Conservation (phyloP, 2,797 vertebrate species). For the Lateolabrax maculatus region DNA sequence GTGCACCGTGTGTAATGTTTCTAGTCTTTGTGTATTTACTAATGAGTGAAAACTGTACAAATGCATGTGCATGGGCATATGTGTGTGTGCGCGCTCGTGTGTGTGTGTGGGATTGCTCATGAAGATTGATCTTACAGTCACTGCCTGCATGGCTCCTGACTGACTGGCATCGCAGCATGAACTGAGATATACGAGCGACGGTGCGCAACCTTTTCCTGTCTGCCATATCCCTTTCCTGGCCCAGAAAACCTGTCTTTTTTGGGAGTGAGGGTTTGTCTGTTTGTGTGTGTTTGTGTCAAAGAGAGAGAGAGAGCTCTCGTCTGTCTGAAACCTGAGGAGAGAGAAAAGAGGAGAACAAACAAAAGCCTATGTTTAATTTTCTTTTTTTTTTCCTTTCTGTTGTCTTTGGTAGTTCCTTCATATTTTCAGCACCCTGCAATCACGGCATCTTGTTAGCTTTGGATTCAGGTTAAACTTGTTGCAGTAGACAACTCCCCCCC, state of each 20-base stretch:
- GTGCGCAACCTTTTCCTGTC: conserved; percentile 23
- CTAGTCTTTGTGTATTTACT: conserved; percentile 27
- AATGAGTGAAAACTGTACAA: not conserved
- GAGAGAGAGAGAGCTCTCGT: conserved; percentile 19
- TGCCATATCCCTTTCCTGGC: conserved; percentile 7
- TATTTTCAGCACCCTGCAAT: conserved; percentile 88
- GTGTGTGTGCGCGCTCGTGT: conserved; percentile 15
- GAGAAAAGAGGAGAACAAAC: conserved; percentile 56
- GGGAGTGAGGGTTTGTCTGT: not conserved
- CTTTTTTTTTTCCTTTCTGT: conserved; percentile 56
- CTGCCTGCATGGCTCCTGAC: conserved; percentile 10
- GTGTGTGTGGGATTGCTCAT: not conserved
- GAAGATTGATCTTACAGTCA: not conserved
- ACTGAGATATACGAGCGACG: conserved; percentile 10
- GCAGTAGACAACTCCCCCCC: conserved; percentile 69
- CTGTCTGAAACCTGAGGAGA: conserved; percentile 72
- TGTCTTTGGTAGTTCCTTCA: conserved; percentile 82
- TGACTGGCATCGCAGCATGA: conserved; percentile 27
- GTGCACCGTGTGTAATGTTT: not conserved
- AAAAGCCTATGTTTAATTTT: conserved; percentile 81
- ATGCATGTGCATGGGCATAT: conserved; percentile 1
- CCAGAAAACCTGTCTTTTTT: conserved; percentile 12
- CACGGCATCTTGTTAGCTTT: conserved; percentile 84
- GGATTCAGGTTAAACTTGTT: conserved; percentile 87
- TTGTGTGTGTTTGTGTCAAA: conserved; percentile 6